Evolutionary conservation across 2,888 invertebrate genomes (phyloP), one percentile per base, ranked within the genome.

Genomic region (Norana najaformis): DNA sequence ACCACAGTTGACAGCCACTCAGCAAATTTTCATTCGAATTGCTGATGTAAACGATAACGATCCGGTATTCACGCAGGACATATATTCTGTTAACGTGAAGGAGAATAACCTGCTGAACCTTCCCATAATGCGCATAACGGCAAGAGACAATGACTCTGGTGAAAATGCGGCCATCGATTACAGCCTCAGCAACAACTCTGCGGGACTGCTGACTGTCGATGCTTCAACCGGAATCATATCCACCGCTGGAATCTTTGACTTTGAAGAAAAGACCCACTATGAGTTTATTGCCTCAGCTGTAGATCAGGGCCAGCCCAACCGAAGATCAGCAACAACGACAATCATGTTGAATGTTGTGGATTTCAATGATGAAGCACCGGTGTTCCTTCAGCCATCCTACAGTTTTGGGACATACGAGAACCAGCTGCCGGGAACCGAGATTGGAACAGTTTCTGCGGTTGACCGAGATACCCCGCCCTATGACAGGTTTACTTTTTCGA

Each of bases 31-130:
- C 37, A 96, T 98, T 88, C 96, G 96, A 92, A 96, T 94, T 1
- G 96, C 96, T 91, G 99, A 99, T 94, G 97, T 97, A 91, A 99
- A 99, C 95, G 99, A 99, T 95, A 97, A 99, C 95, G 96, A 97
- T 35, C 99, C 99, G 8, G 96, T 96, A 93, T 99, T 99, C 83
- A 36, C 35, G 20, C 53, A 88, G 83, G 34, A 37, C 38, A 23
- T 14, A 20, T 91, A 91, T 90, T 38, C 37, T 20, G 83, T 82
- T n/a, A 89, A 88, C 83, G 82, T 91, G 36, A 39, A 41, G n/a
- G 91, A 91, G 90, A 90, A 90, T 83, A 89, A 69, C 23, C 23
- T 30, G 30, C 20, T 41, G 23, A 88, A 41, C n/a, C 11, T 23
- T 11, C 35, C 90, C 23, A 20, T 91, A 20, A 88, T 91, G 89